Evolutionary conservation across 2,113 vertebrate species (phyloP).

Genomic region (Centropristis striata): DNA sequence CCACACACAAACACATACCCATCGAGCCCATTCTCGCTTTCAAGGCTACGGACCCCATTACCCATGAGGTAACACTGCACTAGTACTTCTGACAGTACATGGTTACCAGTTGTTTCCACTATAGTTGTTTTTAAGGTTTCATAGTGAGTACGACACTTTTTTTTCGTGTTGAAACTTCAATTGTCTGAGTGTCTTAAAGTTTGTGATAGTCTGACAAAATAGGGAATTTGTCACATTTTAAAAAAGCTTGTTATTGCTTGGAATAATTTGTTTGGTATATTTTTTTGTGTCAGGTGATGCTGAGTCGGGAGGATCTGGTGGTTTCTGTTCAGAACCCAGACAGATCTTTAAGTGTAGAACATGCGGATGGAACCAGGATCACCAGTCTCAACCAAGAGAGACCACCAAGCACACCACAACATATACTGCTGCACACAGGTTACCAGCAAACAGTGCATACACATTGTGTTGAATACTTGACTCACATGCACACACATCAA

Average conservation of each 20-base stretch:
- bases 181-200: neutral
- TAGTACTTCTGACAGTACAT: neutral
- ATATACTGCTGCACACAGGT: slow-evolving; percentile 37
- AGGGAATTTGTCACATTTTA: neutral
- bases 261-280: neutral
- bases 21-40: slow-evolving; percentile 81
- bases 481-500: slow-evolving; percentile 1
- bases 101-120: neutral
- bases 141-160: neutral
- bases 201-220: neutral
- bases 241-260: neutral
- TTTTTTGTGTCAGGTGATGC: slow-evolving; percentile 86
- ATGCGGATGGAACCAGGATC: slow-evolving; percentile 94
- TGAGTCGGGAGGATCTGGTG: slow-evolving; percentile 91
- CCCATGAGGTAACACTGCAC: slow-evolving; percentile 84
- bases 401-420: slow-evolving; percentile 29
- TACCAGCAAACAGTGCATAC: neutral
- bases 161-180: neutral
- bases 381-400: slow-evolving; percentile 86
- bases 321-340: slow-evolving; percentile 84
- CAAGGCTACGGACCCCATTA: slow-evolving; percentile 89
- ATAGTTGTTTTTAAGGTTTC: neutral
- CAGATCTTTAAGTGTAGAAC: slow-evolving; percentile 88
- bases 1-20: slow-evolving; percentile 69
- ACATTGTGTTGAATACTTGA: neutral